These are phyloP conservation scores for Sinocyclocheilus grahami DNA, from an alignment of 2,113 vertebrate genomes.

Conservation along the genomic window DNA sequence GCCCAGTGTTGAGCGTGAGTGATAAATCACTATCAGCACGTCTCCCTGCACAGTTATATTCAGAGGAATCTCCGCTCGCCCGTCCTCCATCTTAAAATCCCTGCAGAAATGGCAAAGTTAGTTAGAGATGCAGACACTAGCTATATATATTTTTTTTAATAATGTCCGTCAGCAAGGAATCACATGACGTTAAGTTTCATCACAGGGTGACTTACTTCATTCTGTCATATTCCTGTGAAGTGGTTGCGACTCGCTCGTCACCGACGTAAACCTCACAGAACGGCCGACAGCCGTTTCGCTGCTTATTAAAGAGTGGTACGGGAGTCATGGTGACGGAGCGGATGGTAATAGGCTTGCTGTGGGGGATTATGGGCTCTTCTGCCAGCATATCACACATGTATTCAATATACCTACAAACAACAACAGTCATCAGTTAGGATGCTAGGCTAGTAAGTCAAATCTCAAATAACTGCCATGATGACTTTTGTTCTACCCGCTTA, in stretches of 20 bases:
- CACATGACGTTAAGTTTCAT: too few relatives aligned
- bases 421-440: neutral
- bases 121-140: neutral
- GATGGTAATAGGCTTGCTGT: constrained; percentile 88
- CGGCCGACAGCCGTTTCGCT: constrained; percentile 90
- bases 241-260: constrained; percentile 89
- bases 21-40: constrained; percentile 92
- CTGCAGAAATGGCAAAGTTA: constrained; percentile 65
- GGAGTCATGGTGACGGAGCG: constrained; percentile 89
- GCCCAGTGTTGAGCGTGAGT: constrained; percentile 91
- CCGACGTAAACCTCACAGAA: constrained; percentile 98
- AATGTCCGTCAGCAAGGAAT: neutral
- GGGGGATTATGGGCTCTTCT: constrained; percentile 94
- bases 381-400: constrained; percentile 99
- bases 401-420: constrained; percentile 76
- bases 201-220: constrained; percentile 80
- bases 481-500: too few relatives aligned
- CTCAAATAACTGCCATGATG: too few relatives aligned
- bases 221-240: constrained; percentile 94
- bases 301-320: constrained; percentile 95
- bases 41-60: constrained; percentile 91
- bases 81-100: constrained; percentile 92
- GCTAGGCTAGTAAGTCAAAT: too few relatives aligned
- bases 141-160: neutral
- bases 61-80: constrained; percentile 89